phyloP scores from a whole-genome alignment of 1,140 invertebrate species.

The Caenorhabditis briggsae region DNA sequence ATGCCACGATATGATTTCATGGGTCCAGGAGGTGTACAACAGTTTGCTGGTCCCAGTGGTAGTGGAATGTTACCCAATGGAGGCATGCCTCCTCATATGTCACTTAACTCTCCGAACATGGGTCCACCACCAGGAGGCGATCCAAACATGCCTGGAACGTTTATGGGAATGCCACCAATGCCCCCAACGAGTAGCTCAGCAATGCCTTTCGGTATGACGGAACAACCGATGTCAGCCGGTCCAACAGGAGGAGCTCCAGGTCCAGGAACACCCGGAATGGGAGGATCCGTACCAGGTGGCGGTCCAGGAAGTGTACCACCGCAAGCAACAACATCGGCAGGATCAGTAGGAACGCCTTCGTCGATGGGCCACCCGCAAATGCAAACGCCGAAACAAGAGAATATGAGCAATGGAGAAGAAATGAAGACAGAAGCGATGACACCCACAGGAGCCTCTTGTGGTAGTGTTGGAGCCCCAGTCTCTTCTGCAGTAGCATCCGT shows the following conservation, averaged over 20 bases:
- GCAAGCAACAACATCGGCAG: not conserved
- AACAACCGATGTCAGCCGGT: slow-evolving; percentile 63
- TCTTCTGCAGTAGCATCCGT: not conserved
- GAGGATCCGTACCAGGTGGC: not conserved
- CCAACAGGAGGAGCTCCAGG: slow-evolving; percentile 69
- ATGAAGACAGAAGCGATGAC: slow-evolving; percentile 42
- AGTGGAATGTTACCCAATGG: slow-evolving; percentile 60
- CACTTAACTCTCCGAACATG: slow-evolving; percentile 56
- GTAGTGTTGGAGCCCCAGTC: not conserved
- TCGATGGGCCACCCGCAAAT: slow-evolving; percentile 71
- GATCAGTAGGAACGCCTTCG: slow-evolving; percentile 10
- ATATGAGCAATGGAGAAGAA: slow-evolving; percentile 10
- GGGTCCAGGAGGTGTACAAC: slow-evolving; percentile 12
- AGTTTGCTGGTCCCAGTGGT: slow-evolving; percentile 3
- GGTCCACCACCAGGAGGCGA: not conserved
- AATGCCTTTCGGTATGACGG: slow-evolving; percentile 19
- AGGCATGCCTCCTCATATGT: slow-evolving; percentile 41
- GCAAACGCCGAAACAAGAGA: slow-evolving; percentile 67
- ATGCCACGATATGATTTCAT: slow-evolving; percentile 46
- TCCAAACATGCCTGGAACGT: slow-evolving; percentile 48
- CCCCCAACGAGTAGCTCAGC: slow-evolving; percentile 42
- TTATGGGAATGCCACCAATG: slow-evolving; percentile 44
- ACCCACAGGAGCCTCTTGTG: not conserved
- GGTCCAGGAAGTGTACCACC: slow-evolving; percentile 35
- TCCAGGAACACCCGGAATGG: slow-evolving; percentile 59